A percentile compares a stretch with the other conserved stretches of the same genome.
phyloP scores from a whole-genome alignment of 2,113 vertebrate genomes.

The Rostratula benghalensis region DNA sequence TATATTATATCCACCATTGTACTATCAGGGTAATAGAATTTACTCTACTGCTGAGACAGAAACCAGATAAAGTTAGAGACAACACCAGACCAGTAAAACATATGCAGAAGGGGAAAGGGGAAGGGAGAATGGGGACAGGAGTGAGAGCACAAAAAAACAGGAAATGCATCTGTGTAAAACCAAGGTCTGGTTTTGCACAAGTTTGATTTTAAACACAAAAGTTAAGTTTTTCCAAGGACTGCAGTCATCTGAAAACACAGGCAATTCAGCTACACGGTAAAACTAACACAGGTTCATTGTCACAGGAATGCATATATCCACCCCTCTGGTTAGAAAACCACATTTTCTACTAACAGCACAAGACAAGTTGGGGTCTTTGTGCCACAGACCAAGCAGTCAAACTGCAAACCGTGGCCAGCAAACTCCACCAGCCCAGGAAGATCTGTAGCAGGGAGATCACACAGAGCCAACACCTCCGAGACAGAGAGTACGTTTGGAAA shows the following conservation, averaged over 20 bases:
- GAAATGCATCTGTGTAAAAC: conserved; percentile 50
- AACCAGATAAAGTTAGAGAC: conserved; percentile 60
- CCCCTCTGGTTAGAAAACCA: not conserved
- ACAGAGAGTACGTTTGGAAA: not conserved
- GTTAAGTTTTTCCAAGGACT: not conserved
- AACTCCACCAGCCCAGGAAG: not conserved
- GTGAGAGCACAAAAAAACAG: conserved; percentile 23
- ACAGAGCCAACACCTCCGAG: not conserved
- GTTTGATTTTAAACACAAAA: not conserved
- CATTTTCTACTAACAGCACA: not conserved
- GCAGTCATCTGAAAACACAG: not conserved
- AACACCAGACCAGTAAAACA: conserved; percentile 64
- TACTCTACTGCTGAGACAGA: conserved; percentile 69
- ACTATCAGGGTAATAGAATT: conserved; percentile 52
- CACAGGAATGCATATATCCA: not conserved
- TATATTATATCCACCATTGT: conserved; percentile 53
- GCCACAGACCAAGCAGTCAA: not conserved
- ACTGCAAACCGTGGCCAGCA: not conserved
- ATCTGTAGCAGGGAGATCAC: not conserved
- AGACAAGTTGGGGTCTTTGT: not conserved
- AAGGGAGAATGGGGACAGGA: conserved; percentile 39
- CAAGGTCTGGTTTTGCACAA: not conserved
- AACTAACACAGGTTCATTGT: not conserved
- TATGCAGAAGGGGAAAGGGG: conserved; percentile 28
- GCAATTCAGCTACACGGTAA: not conserved